Evolutionary conservation across 1,140 invertebrate genomes (phyloP), one percentile per base, ranked within the genome.

Genomic region (Mactra quadrangularis): DNA sequence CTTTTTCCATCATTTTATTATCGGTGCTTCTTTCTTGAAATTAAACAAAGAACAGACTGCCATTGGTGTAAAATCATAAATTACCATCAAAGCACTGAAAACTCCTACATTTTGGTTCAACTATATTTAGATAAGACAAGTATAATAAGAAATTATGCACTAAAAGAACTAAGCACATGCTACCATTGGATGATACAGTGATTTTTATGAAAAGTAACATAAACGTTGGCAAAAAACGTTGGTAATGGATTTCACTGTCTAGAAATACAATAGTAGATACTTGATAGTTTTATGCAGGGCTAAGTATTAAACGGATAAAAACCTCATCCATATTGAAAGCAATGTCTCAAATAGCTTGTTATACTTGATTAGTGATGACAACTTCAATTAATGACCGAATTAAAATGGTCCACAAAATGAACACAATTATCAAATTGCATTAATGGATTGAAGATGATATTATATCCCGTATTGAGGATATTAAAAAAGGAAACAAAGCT

Each of bases 291-390:
- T 22, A 22, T 7, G 6, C 17, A 55, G 17, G 17, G 52, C 17
- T 22, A 47, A 11, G 25, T 55, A 11, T 55, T 55, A 22, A 55
- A n/a, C 6, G 27, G 47, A 68, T 31, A 4, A 4, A 68, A 52
- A 29, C 17, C 31, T 31, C 15, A 68, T 25, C 41, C 13, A 68
- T 31, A 50, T 7, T 68, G 45, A 68, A 50, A 68, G 45, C 38
- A n/a, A 22, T 68, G 35, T 68, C 41, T 68, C 64, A 68, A 50
- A 50, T 68, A 47, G 31, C 41, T 25, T 47, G 64, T 47, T 52
- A 29, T 13, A 47, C 29, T 68, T 29, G 45, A 68, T 27, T 68
- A 50, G 27, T 27, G 15, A 27, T 31, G 45, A 25, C 19, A 38
- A 29, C 47, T 25, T 3, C 9, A 15, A 68, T 68, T 68, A 31